These are phyloP conservation scores for Dryobates pubescens DNA, from an alignment of 2,797 vertebrate genomes.

Conservation along the genomic window DNA sequence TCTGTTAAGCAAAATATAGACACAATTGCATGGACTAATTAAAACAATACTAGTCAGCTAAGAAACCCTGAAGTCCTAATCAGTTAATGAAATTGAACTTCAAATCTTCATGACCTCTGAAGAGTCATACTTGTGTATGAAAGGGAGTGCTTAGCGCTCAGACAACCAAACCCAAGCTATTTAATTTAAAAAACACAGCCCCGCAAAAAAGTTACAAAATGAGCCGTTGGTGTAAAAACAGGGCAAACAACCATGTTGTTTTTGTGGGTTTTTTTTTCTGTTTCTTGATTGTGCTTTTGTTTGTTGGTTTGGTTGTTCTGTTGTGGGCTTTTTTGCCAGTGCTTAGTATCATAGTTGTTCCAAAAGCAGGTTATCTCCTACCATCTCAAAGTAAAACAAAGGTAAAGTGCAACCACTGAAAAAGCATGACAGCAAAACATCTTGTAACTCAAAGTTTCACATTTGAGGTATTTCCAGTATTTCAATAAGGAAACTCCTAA, in stretches of 20 bases:
- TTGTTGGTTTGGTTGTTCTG: too few relatives aligned
- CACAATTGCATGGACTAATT: background rate
- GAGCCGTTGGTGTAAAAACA: fast-evolving
- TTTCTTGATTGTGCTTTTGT: too few relatives aligned
- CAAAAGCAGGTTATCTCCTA: background rate
- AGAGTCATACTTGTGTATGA: background rate
- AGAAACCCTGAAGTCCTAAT: background rate
- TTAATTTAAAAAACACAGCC: background rate
- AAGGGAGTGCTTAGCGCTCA: background rate
- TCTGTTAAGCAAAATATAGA: background rate
- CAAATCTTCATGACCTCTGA: background rate
- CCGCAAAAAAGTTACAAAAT: background rate
- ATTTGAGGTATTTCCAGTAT: background rate
- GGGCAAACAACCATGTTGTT: fast-evolving
- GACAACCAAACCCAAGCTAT: background rate
- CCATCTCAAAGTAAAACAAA: background rate
- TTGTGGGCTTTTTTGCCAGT: background rate
- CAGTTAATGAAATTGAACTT: background rate
- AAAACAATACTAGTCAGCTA: background rate
- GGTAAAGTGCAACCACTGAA: background rate
- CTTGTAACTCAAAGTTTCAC: background rate
- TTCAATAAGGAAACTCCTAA: background rate
- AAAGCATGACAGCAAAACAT: background rate
- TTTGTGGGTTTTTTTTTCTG: too few relatives aligned
- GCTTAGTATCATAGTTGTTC: background rate